A percentile compares a stretch with the other conserved stretches of the same genome.
Conservation (phyloP, 1,140 invertebrate species). For the Trichogramma pretiosum region DNA sequence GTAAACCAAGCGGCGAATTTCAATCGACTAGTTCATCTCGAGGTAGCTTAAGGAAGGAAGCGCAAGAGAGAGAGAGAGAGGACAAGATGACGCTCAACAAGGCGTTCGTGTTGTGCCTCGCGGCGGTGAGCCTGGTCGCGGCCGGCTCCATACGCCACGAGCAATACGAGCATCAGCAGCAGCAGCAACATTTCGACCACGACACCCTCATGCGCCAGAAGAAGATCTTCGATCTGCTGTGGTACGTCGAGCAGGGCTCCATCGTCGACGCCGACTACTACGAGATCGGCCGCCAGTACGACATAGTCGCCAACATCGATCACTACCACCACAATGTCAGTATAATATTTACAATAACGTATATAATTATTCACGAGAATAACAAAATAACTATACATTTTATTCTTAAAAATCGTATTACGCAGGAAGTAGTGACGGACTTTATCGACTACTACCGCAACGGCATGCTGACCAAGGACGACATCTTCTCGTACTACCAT, state of each 20-base stretch:
- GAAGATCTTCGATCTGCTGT: conserved; percentile 53
- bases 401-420: too few species aligned
- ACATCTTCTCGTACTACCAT: conserved; percentile 38
- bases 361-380: too few species aligned
- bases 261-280: conserved; percentile 40
- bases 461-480: conserved; percentile 40
- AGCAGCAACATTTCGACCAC: conserved; percentile 38
- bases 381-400: too few species aligned
- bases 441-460: conserved; percentile 33
- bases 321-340: conserved; percentile 37
- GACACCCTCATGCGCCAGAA: conserved; percentile 50
- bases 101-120: too few species aligned
- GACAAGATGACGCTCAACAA: too few species aligned
- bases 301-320: conserved; percentile 46
- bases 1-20: too few species aligned
- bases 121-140: not conserved
- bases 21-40: too few species aligned
- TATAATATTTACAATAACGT: conserved; percentile 3
- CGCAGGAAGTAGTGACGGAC: conserved; percentile 28
- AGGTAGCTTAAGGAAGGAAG: too few species aligned
- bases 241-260: conserved; percentile 51
- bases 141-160: conserved; percentile 1
- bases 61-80: too few species aligned
- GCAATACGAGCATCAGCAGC: too few species aligned
- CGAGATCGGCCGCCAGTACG: conserved; percentile 49